phyloP scores from a whole-genome alignment of 1,140 invertebrate species.

The Macrobrachium nipponense region DNA sequence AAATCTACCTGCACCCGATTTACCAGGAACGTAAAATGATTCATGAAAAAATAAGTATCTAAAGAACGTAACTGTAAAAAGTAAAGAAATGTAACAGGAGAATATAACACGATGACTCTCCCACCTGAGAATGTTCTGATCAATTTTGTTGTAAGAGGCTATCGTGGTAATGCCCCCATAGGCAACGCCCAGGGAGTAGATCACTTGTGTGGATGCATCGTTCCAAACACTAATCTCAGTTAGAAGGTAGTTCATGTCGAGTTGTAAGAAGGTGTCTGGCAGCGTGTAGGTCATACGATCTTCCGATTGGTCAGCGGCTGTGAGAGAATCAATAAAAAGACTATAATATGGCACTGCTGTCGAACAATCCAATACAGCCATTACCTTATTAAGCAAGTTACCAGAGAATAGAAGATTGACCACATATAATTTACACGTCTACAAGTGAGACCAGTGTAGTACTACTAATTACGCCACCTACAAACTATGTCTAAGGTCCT shows the following conservation, averaged over 20 bases:
- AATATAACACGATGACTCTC: neutral
- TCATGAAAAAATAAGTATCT: too few relatives aligned
- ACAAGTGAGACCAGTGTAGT: too few relatives aligned
- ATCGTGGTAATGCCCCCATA: slow-evolving; percentile 30
- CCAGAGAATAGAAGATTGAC: too few relatives aligned
- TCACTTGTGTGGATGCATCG: slow-evolving; percentile 5
- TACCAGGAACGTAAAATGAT: too few relatives aligned
- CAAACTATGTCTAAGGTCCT: too few relatives aligned
- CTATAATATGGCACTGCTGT: too few relatives aligned
- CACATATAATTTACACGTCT: too few relatives aligned
- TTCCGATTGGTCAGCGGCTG: neutral
- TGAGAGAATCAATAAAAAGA: too few relatives aligned
- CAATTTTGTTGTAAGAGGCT: slow-evolving; percentile 68
- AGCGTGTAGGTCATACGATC: neutral
- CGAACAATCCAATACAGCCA: neutral
- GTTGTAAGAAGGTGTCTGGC: neutral
- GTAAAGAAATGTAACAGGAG: too few relatives aligned
- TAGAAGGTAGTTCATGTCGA: neutral
- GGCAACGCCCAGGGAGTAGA: slow-evolving; percentile 25
- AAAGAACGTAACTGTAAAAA: too few relatives aligned
- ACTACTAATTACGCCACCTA: too few relatives aligned
- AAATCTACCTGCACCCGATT: too few relatives aligned
- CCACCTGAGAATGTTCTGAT: slow-evolving; percentile 68
- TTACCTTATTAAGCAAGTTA: neutral
- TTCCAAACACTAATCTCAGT: neutral